Percentiles rank a stretch among this genome's conserved stretches.
phyloP scores from a whole-genome alignment of 2,888 invertebrate species.

The Lasioglossum oenotherae region DNA sequence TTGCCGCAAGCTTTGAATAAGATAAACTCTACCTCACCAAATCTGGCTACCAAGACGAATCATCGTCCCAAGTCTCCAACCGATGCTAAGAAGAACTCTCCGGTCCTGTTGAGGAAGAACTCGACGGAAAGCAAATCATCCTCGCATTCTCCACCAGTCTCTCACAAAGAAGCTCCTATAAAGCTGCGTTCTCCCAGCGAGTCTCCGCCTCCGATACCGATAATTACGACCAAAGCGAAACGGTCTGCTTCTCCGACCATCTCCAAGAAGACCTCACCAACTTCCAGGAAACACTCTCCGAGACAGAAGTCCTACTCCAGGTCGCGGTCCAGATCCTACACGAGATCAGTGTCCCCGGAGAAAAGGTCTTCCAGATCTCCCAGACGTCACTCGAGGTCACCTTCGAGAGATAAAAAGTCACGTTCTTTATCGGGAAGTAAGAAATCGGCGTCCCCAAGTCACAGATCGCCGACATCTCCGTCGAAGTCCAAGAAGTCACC shows the following conservation, averaged over 20 bases:
- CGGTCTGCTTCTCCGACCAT: conserved; percentile 60
- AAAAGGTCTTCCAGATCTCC: conserved; percentile 78
- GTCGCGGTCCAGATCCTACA: conserved; percentile 72
- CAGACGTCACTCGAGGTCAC: conserved; percentile 57
- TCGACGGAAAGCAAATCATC: conserved; percentile 64
- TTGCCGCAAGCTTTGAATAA: conserved; percentile 55
- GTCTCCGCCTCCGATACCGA: conserved; percentile 71
- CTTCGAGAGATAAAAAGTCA: conserved; percentile 67
- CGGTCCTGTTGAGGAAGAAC: conserved; percentile 54
- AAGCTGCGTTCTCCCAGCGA: conserved; percentile 74
- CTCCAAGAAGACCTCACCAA: conserved; percentile 67
- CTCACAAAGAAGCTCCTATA: conserved; percentile 60
- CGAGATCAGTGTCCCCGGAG: conserved; percentile 70
- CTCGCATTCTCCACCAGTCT: conserved; percentile 67
- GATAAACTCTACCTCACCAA: conserved; percentile 49
- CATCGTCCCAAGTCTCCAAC: conserved; percentile 54
- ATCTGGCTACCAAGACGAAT: conserved; percentile 41
- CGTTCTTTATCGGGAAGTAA: conserved; percentile 69
- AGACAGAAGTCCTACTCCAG: conserved; percentile 77
- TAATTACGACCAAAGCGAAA: conserved; percentile 27
- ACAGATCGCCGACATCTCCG: conserved; percentile 63
- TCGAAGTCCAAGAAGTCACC: conserved; percentile 65
- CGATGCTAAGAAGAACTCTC: conserved; percentile 60
- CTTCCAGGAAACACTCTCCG: conserved; percentile 66
- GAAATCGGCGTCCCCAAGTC: conserved; percentile 69